Conservation (phyloP, 2,797 vertebrate genomes). For the Diplodus puntazzo region DNA sequence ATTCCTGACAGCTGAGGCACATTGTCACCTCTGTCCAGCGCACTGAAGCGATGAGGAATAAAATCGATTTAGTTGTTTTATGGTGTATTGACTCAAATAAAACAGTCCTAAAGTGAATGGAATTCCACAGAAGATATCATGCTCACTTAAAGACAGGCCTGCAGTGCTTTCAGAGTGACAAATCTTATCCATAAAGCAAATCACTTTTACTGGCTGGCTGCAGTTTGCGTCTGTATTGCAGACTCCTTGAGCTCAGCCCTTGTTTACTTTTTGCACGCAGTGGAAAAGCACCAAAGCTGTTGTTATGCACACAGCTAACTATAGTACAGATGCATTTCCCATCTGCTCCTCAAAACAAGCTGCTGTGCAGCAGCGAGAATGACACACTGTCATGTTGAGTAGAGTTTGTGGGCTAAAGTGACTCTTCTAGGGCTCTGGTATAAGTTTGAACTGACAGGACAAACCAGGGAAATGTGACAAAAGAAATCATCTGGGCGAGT, state of each 20-base stretch:
- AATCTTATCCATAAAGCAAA: neutral
- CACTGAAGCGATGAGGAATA: slow-evolving; percentile 24
- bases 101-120: slow-evolving; percentile 21
- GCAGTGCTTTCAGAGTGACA: neutral
- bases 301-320: slow-evolving; percentile 31
- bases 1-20: slow-evolving; percentile 26
- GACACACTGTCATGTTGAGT: slow-evolving; percentile 41
- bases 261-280: slow-evolving; percentile 31
- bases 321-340: slow-evolving; percentile 13
- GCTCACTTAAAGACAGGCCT: slow-evolving; percentile 18
- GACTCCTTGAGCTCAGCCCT: slow-evolving; percentile 1
- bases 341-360: slow-evolving; percentile 33
- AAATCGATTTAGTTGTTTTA: slow-evolving; percentile 50
- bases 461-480: slow-evolving; percentile 34
- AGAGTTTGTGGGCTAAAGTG: slow-evolving; percentile 32
- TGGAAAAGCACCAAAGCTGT: slow-evolving; percentile 46
- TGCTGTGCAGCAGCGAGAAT: slow-evolving; percentile 20
- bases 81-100: slow-evolving; percentile 52
- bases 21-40: slow-evolving; percentile 34
- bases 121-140: neutral
- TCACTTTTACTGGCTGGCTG: neutral
- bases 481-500: slow-evolving; percentile 30
- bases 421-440: slow-evolving; percentile 11
- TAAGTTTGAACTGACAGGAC: slow-evolving; percentile 36
- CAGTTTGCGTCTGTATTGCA: neutral